A percentile compares a stretch with the other conserved stretches of the same genome.
These are phyloP conservation scores for Epizoanthus rinbou DNA, from an alignment of 92 coral and sea anemone species.

Conservation along the genomic window DNA sequence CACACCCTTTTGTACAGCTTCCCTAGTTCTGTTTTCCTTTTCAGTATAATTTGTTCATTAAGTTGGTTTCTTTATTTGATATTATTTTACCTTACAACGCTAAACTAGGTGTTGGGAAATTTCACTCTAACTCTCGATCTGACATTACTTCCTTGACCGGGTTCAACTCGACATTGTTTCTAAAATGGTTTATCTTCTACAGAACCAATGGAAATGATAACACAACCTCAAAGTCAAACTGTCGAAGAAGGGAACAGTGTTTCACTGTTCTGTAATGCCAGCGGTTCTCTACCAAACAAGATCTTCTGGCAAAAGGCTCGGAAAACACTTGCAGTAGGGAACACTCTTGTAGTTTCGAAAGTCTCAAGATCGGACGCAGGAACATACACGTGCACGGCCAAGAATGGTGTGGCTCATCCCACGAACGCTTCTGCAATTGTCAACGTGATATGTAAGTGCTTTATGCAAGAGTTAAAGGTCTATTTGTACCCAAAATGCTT, in stretches of 20 bases:
- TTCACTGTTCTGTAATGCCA: conserved; percentile 71
- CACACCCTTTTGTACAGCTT: too few relatives aligned
- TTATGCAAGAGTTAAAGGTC: background rate
- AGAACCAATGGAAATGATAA: conserved; percentile 72
- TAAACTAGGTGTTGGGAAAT: too few relatives aligned
- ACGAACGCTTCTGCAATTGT: conserved; percentile 65
- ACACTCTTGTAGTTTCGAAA: conserved; percentile 42
- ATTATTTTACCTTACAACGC: too few relatives aligned
- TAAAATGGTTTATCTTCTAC: background rate
- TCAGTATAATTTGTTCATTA: too few relatives aligned
- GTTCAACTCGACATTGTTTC: background rate
- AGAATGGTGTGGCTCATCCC: conserved; percentile 69
- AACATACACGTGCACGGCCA: conserved; percentile 65
- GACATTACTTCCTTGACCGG: too few relatives aligned
- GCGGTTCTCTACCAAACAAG: conserved; percentile 43
- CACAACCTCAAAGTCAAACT: conserved; percentile 57
- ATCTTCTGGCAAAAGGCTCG: conserved; percentile 57
- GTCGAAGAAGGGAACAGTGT: conserved; percentile 52
- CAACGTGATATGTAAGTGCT: conserved; percentile 55
- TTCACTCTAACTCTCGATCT: too few relatives aligned
- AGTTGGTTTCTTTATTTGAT: too few relatives aligned
- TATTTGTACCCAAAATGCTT: background rate
- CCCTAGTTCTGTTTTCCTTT: too few relatives aligned
- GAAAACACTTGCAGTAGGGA: conserved; percentile 38
- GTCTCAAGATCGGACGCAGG: conserved; percentile 55